phyloP scores from a whole-genome alignment of 2,888 invertebrate genomes.

The Agonopterix arenella region DNA sequence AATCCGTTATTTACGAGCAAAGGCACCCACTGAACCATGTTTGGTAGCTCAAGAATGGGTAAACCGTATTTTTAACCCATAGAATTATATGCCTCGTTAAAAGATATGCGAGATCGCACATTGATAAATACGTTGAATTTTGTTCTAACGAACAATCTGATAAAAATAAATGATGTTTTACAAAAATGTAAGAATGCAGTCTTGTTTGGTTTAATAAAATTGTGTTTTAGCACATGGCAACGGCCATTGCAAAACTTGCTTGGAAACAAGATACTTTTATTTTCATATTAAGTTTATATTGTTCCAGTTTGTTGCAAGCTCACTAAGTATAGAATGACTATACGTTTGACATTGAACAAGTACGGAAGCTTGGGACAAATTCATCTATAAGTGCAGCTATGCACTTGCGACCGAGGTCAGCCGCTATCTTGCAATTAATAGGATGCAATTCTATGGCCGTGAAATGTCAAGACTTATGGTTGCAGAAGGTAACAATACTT shows the following conservation, averaged over 20 bases:
- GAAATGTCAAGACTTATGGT: too few relatives aligned
- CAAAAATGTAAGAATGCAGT: background rate
- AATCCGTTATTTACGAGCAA: slow-evolving; percentile 13
- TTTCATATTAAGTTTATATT: too few relatives aligned
- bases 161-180: background rate
- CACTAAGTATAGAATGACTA: too few relatives aligned
- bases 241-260: too few relatives aligned
- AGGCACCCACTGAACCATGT: background rate
- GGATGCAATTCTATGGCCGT: background rate
- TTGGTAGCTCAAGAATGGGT: background rate
- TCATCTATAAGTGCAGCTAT: background rate
- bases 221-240: too few relatives aligned
- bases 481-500: too few relatives aligned
- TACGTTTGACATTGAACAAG: background rate
- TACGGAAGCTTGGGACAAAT: slow-evolving; percentile 2
- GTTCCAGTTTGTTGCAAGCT: too few relatives aligned
- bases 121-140: background rate
- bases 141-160: background rate
- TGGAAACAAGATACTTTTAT: too few relatives aligned
- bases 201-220: too few relatives aligned
- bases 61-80: background rate
- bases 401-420: background rate
- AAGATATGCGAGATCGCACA: background rate
- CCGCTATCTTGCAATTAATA: slow-evolving; percentile 1
- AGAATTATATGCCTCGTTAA: background rate